phyloP scores from a whole-genome alignment of 2,113 vertebrate species.

The Brienomyrus brachyistius region DNA sequence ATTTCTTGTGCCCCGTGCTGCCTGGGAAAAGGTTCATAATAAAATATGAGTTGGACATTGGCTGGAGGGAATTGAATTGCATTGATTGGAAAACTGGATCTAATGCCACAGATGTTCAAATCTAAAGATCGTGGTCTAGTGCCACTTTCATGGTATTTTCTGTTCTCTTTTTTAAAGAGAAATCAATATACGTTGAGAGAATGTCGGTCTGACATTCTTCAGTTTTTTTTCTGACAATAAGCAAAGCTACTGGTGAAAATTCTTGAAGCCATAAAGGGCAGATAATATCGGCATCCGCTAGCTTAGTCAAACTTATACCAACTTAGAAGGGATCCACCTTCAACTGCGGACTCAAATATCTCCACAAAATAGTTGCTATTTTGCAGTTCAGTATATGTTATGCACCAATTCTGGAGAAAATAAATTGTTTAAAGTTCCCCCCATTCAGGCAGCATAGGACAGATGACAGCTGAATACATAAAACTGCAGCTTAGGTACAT shows the following conservation, averaged over 20 bases:
- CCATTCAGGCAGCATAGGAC: neutral
- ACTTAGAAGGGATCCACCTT: neutral
- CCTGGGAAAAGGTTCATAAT: neutral
- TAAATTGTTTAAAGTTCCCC: neutral
- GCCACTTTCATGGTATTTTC: slow-evolving; percentile 7
- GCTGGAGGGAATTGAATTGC: neutral
- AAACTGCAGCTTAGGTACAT: neutral
- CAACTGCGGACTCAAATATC: neutral
- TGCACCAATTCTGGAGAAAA: neutral
- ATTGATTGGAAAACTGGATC: neutral
- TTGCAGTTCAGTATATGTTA: neutral
- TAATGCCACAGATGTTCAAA: neutral
- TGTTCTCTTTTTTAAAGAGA: neutral
- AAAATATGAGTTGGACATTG: neutral
- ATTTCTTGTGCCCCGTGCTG: neutral
- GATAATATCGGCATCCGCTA: neutral
- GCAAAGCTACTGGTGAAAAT: neutral
- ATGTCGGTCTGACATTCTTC: slow-evolving; percentile 6
- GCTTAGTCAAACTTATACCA: neutral
- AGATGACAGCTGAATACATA: neutral
- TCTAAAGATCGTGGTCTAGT: neutral
- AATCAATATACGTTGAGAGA: slow-evolving; percentile 4
- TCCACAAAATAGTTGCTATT: neutral
- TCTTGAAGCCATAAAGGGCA: neutral
- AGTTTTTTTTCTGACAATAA: slow-evolving; percentile 13